phyloP scores from a whole-genome alignment of 2,888 invertebrate genomes.

The Callyntrura sp. region DNA sequence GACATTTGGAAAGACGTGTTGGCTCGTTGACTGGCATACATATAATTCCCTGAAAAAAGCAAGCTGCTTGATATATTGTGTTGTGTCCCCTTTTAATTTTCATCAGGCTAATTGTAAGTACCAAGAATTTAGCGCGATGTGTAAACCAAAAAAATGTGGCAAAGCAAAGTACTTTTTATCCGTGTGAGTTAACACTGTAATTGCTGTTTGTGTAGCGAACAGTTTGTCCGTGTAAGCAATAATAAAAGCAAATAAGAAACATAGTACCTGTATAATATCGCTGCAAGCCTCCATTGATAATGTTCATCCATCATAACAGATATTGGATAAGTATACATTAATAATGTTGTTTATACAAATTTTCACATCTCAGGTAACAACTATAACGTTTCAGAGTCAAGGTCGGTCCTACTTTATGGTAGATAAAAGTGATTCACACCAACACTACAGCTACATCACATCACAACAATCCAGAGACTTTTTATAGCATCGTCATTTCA shows the following conservation, averaged over 20 bases:
- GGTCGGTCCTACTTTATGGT: not conserved
- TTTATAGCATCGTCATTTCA: too few species aligned
- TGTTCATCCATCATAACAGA: not conserved
- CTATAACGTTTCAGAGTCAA: not conserved
- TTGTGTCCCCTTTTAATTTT: too few species aligned
- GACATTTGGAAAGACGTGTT: too few species aligned
- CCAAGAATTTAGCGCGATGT: too few species aligned
- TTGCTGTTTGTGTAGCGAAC: not conserved
- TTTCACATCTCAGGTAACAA: not conserved
- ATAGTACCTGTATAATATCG: too few species aligned
- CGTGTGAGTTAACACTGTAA: not conserved
- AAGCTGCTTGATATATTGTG: too few species aligned
- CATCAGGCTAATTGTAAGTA: too few species aligned
- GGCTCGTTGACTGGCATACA: too few species aligned
- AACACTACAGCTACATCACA: not conserved
- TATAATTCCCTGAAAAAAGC: too few species aligned
- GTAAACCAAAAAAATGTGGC: not conserved
- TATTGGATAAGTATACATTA: too few species aligned
- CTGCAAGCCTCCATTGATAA: too few species aligned
- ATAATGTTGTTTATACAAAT: not conserved
- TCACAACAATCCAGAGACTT: not conserved
- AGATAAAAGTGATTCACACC: not conserved
- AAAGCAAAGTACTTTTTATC: not conserved
- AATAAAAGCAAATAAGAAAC: not conserved
- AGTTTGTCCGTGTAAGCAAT: not conserved